Conservation (phyloP, 2,888 invertebrate species). For the Drosophila paramelanica region DNA sequence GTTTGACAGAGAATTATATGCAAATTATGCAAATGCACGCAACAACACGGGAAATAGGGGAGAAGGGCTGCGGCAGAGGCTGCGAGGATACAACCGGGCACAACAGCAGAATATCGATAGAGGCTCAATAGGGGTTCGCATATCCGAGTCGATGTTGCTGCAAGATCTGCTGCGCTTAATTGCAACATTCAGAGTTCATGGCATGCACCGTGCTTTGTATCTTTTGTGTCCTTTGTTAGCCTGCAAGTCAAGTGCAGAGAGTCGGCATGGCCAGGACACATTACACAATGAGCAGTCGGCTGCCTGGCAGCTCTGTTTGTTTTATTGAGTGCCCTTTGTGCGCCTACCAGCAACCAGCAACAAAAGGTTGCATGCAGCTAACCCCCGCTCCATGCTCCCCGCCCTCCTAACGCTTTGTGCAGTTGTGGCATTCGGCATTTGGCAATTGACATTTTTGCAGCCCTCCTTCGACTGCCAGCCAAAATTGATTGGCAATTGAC, state of each 20-base stretch:
- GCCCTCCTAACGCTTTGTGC: no score
- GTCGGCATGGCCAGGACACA: conserved; percentile 17
- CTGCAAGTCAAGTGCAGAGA: conserved; percentile 53
- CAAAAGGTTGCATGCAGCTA: conserved; percentile 29
- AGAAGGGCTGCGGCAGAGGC: conserved; percentile 16
- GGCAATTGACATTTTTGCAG: conserved; percentile 58
- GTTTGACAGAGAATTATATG: conserved; percentile 76
- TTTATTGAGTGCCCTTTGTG: conserved; percentile 52
- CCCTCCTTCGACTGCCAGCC: conserved; percentile 37
- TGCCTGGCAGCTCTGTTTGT: conserved; percentile 39
- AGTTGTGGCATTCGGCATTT: conserved; percentile 8
- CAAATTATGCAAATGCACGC: conserved; percentile 74
- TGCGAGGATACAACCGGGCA: conserved; percentile 7
- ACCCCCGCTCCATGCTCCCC: conserved; percentile 1
- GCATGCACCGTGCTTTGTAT: conserved; percentile 45
- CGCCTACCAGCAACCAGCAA: conserved; percentile 44
- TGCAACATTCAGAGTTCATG: conserved; percentile 55
- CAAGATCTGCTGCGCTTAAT: conserved; percentile 57
- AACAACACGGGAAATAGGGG: neutral
- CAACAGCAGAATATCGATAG: conserved; percentile 35
- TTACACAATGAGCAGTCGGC: conserved; percentile 16
- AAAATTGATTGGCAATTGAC: conserved; percentile 73
- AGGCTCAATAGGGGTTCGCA: conserved; percentile 52
- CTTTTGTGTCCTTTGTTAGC: conserved; percentile 31
- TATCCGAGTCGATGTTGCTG: conserved; percentile 27